These are phyloP conservation scores for Sympetrum striolatum DNA, from an alignment of 2,888 invertebrate genomes.

Conservation along the genomic window DNA sequence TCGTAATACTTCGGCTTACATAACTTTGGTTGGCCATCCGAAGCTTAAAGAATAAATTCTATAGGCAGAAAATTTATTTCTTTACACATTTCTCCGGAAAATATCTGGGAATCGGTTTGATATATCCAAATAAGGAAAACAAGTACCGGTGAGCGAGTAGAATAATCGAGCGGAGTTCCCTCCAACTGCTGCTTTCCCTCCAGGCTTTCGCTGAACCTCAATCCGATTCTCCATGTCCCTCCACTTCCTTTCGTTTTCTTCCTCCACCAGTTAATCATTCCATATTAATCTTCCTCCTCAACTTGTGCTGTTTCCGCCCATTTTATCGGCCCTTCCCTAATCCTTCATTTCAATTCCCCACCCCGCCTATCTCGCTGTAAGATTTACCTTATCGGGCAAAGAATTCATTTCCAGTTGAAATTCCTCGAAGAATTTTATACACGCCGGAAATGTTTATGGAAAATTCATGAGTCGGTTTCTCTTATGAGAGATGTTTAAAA, in stretches of 20 bases:
- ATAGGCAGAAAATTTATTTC: too few relatives aligned
- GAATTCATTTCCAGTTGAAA: not conserved
- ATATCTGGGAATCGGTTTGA: too few relatives aligned
- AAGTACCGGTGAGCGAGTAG: too few relatives aligned
- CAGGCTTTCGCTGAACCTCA: not conserved
- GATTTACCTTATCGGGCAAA: not conserved
- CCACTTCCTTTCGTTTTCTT: not conserved
- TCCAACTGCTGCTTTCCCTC: not conserved
- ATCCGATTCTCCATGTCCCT: not conserved
- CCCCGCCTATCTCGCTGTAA: not conserved
- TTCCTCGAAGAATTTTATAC: not conserved
- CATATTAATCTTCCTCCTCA: constrained; percentile 15
- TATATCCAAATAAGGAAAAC: too few relatives aligned
- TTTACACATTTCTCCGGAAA: too few relatives aligned
- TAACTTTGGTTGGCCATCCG: not conserved
- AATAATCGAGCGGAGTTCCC: too few relatives aligned
- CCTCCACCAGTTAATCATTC: not conserved
- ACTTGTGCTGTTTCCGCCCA: not conserved
- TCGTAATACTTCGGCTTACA: too few relatives aligned
- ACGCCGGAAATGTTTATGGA: not conserved
- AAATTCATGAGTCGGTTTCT: not conserved
- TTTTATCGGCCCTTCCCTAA: not conserved
- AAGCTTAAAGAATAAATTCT: too few relatives aligned
- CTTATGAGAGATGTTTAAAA: too few relatives aligned
- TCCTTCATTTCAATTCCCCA: not conserved